A percentile compares a stretch with the other conserved stretches of the same genome.
These are phyloP conservation scores for Axea sp. DNA, from an alignment of 2,888 invertebrate species.

Conservation along the genomic window DNA sequence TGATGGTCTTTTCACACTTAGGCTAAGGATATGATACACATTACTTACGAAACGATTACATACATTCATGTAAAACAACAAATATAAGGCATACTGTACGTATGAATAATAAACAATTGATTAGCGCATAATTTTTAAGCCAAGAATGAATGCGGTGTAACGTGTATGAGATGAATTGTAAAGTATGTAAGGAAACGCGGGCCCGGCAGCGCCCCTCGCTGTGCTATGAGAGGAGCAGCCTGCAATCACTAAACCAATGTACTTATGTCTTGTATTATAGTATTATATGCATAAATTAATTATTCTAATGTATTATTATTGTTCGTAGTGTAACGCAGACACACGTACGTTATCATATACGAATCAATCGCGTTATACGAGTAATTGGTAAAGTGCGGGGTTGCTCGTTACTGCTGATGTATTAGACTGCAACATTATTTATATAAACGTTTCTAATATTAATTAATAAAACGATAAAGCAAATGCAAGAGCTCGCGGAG, in stretches of 20 bases:
- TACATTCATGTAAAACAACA: conserved; percentile 61
- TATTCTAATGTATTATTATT: conserved; percentile 69
- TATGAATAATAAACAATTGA: conserved; percentile 51
- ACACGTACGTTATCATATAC: conserved; percentile 40
- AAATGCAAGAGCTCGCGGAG: too few relatives aligned
- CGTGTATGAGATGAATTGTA: conserved; percentile 47
- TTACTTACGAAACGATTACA: conserved; percentile 65
- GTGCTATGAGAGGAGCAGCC: conserved; percentile 80
- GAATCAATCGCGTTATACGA: conserved; percentile 34
- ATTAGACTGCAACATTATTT: conserved; percentile 47
- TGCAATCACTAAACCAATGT: conserved; percentile 80
- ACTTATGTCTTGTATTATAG: conserved; percentile 79
- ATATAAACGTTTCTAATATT: conserved; percentile 42
- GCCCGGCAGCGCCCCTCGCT: conserved; percentile 80
- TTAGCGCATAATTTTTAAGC: conserved; percentile 58
- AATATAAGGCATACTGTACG: conserved; percentile 55
- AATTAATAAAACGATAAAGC: too few relatives aligned
- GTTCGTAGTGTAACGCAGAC: conserved; percentile 52
- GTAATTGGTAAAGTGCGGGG: conserved; percentile 62
- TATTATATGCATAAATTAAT: conserved; percentile 72
- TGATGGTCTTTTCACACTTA: conserved; percentile 70
- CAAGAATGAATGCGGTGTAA: conserved; percentile 69
- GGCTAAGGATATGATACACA: conserved; percentile 62
- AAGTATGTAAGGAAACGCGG: conserved; percentile 74
- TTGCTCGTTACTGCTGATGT: conserved; percentile 55